Evolutionary conservation across 2,113 vertebrate species (phyloP), one percentile per base, ranked within the genome.

Genomic region (Nerophis ophidion): DNA sequence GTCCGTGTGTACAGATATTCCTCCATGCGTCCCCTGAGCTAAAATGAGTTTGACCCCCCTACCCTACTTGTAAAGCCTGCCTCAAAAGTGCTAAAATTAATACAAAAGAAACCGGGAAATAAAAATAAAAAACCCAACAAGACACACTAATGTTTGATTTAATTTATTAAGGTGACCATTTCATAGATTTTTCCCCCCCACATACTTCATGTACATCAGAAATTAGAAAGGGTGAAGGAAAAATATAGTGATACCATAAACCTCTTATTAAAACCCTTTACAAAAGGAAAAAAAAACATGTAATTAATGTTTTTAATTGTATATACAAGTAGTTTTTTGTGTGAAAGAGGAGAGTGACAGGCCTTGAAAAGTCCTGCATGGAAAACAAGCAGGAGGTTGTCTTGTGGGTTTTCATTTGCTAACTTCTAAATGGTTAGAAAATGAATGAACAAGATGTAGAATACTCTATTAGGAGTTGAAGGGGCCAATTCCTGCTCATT

Each of bases 231-330:
- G 68, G 62, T 63, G 80, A 87, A 84, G 68, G 11, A 81, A 80
- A 26, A 83, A 83, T 77, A 81, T 74, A 81, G 71, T 65, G 63
- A 77, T 71, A 84, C 79, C 77, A 61, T 82, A 84, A 80, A 84
- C 80, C 76, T 85, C 77, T 84, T 88, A 78, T 81, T 84, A 81
- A 84, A 86, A 83, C 76, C 72, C 80, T 81, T 86, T 82, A 81
- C 57, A 85, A 88, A 86, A 84, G 75, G 79, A 79, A 82, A 71
- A 35, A 60, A 60, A 33, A 35, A 8, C 9, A 80, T 78, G 81
- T 81, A 87, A 86, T 89, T 70, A 81, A 88, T 84, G 89, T 12
- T 44, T 11, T 44, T 70, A 26, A 26, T 26, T 26, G 26, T 72
- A 89, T 90, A 85, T 87, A 88, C 49, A 26, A 5, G 16, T 51